phyloP scores from a whole-genome alignment of 2,888 invertebrate species.

The Philhelius pedissequus region DNA sequence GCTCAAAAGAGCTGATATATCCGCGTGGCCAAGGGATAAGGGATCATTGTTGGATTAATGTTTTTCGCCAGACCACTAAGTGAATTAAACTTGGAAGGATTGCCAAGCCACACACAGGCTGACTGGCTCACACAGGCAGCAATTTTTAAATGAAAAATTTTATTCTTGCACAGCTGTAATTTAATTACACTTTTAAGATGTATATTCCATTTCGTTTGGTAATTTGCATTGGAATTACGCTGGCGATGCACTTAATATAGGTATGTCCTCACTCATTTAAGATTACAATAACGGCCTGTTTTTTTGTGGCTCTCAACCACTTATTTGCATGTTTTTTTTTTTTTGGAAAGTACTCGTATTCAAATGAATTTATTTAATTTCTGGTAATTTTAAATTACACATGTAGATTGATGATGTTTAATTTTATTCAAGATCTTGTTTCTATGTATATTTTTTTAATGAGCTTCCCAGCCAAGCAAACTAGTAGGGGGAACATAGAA shows the following conservation, averaged over 20 bases:
- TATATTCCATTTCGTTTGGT: conserved; percentile 36
- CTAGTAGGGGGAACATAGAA: too few species aligned
- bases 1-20: not conserved
- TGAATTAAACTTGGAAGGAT: conserved; percentile 22
- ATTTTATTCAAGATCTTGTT: too few species aligned
- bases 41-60: conserved; percentile 7
- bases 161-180: conserved; percentile 4
- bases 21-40: not conserved
- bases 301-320: not conserved
- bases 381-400: not conserved
- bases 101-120: not conserved
- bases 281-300: not conserved
- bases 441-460: too few species aligned
- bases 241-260: conserved; percentile 23
- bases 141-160: not conserved
- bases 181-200: conserved; percentile 42
- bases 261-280: not conserved
- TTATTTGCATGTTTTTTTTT: not conserved
- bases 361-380: not conserved
- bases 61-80: conserved; percentile 22
- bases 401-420: too few species aligned
- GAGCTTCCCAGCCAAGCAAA: too few species aligned
- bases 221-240: conserved; percentile 34
- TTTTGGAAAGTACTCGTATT: too few species aligned
- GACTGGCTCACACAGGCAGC: not conserved